Conservation (phyloP, 2,888 invertebrate species). For the Eupithecia centaureata region DNA sequence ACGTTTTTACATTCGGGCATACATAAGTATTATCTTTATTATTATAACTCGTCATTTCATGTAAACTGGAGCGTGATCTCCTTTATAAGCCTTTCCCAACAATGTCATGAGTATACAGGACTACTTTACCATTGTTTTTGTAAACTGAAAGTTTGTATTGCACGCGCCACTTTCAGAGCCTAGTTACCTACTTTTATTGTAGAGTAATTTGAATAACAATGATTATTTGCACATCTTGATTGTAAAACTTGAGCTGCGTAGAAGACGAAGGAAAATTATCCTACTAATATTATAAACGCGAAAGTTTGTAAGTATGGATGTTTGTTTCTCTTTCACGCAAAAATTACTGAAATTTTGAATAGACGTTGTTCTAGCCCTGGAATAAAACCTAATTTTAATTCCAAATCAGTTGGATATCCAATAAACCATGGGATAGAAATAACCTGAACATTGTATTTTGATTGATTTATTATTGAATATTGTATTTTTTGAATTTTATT, state of each 20-base stretch:
- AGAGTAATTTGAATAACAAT: slow-evolving; percentile 9
- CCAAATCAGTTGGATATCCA: too few relatives aligned
- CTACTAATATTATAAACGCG: too few relatives aligned
- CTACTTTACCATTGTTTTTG: slow-evolving; percentile 3
- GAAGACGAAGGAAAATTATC: not conserved
- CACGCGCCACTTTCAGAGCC: slow-evolving; percentile 1
- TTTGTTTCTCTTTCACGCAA: too few relatives aligned
- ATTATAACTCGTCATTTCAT: not conserved
- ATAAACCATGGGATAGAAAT: too few relatives aligned
- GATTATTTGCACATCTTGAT: slow-evolving; percentile 9
- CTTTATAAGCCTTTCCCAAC: slow-evolving; percentile 1
- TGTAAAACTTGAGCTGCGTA: not conserved
- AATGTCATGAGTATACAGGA: not conserved
- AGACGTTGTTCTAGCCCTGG: too few relatives aligned
- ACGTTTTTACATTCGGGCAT: not conserved
- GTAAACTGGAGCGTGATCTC: slow-evolving; percentile 13
- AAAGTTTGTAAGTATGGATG: too few relatives aligned
- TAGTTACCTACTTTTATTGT: slow-evolving; percentile 1
- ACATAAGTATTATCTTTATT: too few relatives aligned
- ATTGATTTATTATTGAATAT: too few relatives aligned
- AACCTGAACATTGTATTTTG: too few relatives aligned
- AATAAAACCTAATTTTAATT: too few relatives aligned
- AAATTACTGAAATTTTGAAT: too few relatives aligned
- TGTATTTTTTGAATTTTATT: too few relatives aligned
- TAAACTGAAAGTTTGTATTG: slow-evolving; percentile 1